phyloP scores from a whole-genome alignment of 2,113 vertebrate species.

The Paedocypris sp. region DNA sequence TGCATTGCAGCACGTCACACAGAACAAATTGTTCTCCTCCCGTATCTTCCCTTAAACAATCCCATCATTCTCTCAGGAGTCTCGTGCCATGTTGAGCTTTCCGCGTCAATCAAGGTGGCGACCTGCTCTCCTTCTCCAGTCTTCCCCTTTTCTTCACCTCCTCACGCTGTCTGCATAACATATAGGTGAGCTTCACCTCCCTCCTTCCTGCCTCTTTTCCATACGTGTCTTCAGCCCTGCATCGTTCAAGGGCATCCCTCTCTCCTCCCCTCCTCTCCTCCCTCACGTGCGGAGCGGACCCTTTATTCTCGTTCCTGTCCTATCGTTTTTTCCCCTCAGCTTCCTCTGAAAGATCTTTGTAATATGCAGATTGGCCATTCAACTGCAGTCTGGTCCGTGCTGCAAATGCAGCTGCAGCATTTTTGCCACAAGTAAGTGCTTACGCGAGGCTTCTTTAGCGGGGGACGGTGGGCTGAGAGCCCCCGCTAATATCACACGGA shows the following conservation, averaged over 20 bases:
- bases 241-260: slow-evolving; percentile 36
- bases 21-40: slow-evolving; percentile 22
- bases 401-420: slow-evolving; percentile 66
- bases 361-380: slow-evolving; percentile 64
- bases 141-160: slow-evolving; percentile 13
- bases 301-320: background rate
- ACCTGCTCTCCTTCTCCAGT: background rate
- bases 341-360: slow-evolving; percentile 25
- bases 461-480: slow-evolving; percentile 19
- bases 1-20: background rate
- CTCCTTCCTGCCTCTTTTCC: background rate
- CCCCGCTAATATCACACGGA: slow-evolving; percentile 43
- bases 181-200: slow-evolving; percentile 5
- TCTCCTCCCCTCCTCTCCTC: slow-evolving; percentile 25
- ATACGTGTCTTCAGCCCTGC: slow-evolving; percentile 25
- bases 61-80: slow-evolving; percentile 19
- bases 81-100: slow-evolving; percentile 11
- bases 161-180: slow-evolving; percentile 19
- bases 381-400: slow-evolving; percentile 55
- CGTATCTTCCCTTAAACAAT: background rate
- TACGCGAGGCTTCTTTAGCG: slow-evolving; percentile 44
- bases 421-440: slow-evolving; percentile 62
- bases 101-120: background rate
- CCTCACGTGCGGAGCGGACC: slow-evolving; percentile 29
- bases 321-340: background rate